phyloP scores from a whole-genome alignment of 2,113 vertebrate genomes.

The Oncorhynchus clarkii region DNA sequence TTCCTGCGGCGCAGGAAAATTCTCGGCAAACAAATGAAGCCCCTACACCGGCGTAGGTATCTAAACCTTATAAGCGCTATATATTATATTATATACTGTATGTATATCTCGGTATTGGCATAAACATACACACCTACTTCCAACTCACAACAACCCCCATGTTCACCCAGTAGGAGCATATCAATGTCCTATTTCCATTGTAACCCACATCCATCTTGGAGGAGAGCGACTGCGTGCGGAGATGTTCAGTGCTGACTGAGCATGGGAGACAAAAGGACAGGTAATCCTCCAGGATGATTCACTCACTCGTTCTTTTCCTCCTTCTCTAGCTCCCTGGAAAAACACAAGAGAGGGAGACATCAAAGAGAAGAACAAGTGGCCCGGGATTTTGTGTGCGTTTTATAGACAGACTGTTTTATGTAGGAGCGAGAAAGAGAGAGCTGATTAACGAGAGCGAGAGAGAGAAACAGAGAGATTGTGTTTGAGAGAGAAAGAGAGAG shows the following conservation, averaged over 20 bases:
- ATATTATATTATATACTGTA: too few species aligned
- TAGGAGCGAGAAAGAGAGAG: background rate
- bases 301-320: slow-evolving; percentile 45
- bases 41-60: too few species aligned
- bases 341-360: slow-evolving; percentile 44
- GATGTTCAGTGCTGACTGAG: slow-evolving; percentile 46
- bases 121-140: background rate
- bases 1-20: too few species aligned
- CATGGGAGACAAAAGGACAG: background rate
- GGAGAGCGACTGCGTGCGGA: slow-evolving; percentile 29
- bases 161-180: background rate
- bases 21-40: too few species aligned
- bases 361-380: background rate
- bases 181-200: background rate
- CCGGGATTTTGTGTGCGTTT: background rate
- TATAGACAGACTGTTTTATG: background rate
- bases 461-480: too few species aligned
- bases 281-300: slow-evolving; percentile 48
- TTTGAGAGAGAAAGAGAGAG: too few species aligned
- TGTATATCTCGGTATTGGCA: too few species aligned
- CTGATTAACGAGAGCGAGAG: background rate
- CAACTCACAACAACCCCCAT: background rate
- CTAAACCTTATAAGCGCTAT: too few species aligned
- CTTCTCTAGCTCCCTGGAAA: slow-evolving; percentile 32
- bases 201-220: slow-evolving; percentile 9